Percentiles rank a stretch among this genome's conserved stretches.
These are phyloP conservation scores for Helicolenus hilgendorfi DNA, from an alignment of 2,797 vertebrate genomes.

Conservation along the genomic window DNA sequence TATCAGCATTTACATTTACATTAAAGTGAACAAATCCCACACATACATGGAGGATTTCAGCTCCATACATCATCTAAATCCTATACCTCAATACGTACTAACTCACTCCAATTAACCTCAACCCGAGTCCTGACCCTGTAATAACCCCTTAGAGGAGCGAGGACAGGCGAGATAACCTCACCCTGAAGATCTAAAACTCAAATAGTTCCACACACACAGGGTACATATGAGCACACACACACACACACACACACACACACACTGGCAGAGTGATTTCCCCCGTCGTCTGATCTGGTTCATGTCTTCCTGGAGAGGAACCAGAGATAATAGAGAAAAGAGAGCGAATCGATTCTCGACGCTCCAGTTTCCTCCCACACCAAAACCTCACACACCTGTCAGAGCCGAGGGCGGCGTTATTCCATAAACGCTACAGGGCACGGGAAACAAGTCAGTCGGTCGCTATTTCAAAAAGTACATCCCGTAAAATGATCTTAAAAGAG, in stretches of 20 bases:
- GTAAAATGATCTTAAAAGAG: background rate
- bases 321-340: slow-evolving; percentile 65
- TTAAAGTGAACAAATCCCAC: background rate
- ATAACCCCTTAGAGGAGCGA: background rate
- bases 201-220: background rate
- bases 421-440: slow-evolving; percentile 7
- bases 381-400: slow-evolving; percentile 63
- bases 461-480: background rate
- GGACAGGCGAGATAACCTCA: slow-evolving; percentile 25
- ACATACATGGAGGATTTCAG: background rate
- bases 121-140: slow-evolving; percentile 35
- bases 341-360: slow-evolving; percentile 70
- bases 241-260: background rate
- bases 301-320: slow-evolving; percentile 79
- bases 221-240: background rate
- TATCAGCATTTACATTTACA: slow-evolving; percentile 26
- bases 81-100: background rate
- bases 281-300: slow-evolving; percentile 84
- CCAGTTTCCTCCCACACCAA: slow-evolving; percentile 74
- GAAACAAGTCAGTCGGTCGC: background rate
- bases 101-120: slow-evolving; percentile 45
- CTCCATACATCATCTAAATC: background rate
- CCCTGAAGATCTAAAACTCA: slow-evolving; percentile 4
- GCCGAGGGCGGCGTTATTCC: slow-evolving; percentile 14
- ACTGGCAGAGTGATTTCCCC: slow-evolving; percentile 71